Percentiles rank a stretch among this genome's conserved stretches.
phyloP scores from a whole-genome alignment of 2,113 vertebrate genomes.

The Elanus axillaris region DNA sequence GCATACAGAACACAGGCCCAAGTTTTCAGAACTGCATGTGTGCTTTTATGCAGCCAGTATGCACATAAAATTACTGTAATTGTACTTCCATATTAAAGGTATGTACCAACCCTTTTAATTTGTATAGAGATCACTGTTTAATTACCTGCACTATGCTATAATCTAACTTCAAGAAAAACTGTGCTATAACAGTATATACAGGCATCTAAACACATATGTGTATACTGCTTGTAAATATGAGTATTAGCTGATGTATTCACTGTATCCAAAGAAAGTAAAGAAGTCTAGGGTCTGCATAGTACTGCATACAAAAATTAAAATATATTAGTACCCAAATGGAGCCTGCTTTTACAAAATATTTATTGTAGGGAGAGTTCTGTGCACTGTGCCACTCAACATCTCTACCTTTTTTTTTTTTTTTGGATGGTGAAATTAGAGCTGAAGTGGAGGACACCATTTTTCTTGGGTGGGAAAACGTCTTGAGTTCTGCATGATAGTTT shows the following conservation, averaged over 20 bases:
- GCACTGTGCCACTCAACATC: not conserved
- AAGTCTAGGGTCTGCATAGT: not conserved
- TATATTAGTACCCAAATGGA: not conserved
- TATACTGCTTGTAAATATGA: not conserved
- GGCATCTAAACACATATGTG: not conserved
- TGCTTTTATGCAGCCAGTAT: not conserved
- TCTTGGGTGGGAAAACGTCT: not conserved
- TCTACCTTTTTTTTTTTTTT: not conserved
- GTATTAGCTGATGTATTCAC: not conserved
- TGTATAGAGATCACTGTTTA: conserved; percentile 17
- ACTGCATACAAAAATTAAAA: not conserved
- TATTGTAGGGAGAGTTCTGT: not conserved
- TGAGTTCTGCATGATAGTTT: not conserved
- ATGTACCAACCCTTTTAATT: conserved; percentile 22
- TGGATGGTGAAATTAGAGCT: not conserved
- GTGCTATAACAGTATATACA: not conserved
- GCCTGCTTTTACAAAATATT: not conserved
- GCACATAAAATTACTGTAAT: conserved; percentile 43
- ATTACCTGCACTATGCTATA: not conserved
- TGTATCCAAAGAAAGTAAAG: not conserved
- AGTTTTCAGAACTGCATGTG: not conserved
- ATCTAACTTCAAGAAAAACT: not conserved
- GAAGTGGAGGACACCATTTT: not conserved
- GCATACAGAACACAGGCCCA: not conserved
- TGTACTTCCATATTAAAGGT: conserved; percentile 2